Percentiles rank a stretch among this genome's conserved stretches.
phyloP scores from a whole-genome alignment of 1,140 invertebrate species.

The Drosophila guanche region DNA sequence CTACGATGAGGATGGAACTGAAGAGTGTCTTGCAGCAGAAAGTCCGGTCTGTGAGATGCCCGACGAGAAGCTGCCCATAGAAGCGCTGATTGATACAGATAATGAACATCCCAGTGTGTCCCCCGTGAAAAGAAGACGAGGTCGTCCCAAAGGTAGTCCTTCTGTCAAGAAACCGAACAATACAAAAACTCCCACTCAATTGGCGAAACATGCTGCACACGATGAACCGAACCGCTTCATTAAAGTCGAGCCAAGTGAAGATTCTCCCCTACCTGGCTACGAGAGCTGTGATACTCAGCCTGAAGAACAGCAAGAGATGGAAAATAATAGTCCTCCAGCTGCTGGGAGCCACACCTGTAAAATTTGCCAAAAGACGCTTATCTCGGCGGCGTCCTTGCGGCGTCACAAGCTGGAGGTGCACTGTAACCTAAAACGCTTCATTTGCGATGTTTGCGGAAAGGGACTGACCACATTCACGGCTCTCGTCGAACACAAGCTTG shows the following conservation, averaged over 20 bases:
- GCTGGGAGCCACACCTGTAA: constrained; percentile 44
- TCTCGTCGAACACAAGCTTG: constrained; percentile 84
- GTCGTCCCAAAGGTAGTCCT: constrained; percentile 28
- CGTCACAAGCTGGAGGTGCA: constrained; percentile 83
- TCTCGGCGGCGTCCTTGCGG: constrained; percentile 54
- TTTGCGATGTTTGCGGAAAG: constrained; percentile 84
- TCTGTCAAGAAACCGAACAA: not conserved
- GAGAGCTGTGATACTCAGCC: not conserved
- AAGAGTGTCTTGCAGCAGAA: no score
- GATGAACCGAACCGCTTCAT: not conserved
- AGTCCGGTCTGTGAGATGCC: no score
- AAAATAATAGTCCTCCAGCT: not conserved
- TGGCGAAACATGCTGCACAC: not conserved
- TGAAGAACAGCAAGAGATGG: no score
- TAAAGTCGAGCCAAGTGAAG: not conserved
- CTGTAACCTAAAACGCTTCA: constrained; percentile 78
- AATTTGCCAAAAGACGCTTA: constrained; percentile 72
- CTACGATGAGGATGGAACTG: not conserved
- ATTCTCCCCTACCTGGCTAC: not conserved
- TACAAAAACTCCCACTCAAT: not conserved
- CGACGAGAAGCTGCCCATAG: no score
- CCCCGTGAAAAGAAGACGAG: constrained; percentile 26
- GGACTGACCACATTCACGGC: constrained; percentile 83
- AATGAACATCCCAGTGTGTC: not conserved
- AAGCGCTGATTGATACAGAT: not conserved